phyloP scores from a whole-genome alignment of 2,797 vertebrate species.

The Sardinella longiceps region DNA sequence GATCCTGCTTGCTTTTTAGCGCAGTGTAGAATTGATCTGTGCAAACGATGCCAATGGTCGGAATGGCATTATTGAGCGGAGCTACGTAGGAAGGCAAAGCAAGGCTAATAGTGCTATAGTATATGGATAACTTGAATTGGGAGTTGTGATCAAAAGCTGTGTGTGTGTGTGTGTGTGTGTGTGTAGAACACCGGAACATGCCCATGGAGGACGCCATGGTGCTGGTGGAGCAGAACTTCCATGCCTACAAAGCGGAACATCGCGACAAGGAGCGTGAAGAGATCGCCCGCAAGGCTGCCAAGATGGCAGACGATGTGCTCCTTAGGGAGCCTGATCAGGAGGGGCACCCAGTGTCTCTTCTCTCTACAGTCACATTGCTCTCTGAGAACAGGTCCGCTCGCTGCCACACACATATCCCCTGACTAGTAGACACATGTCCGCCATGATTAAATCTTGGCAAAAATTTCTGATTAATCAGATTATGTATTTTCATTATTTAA shows the following conservation, averaged over 20 bases:
- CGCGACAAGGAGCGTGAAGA: conserved; percentile 94
- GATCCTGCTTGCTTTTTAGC: no score
- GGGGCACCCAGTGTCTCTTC: conserved; percentile 84
- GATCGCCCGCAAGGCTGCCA: conserved; percentile 91
- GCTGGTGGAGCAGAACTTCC: conserved; percentile 92
- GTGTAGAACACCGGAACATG: conserved; percentile 96
- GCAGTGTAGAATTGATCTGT: no score
- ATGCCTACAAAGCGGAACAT: conserved; percentile 89
- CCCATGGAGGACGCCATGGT: conserved; percentile 97
- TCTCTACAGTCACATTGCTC: conserved; percentile 86
- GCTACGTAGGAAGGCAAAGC: no score
- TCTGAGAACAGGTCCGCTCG: conserved; percentile 80
- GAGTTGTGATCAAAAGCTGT: neutral
- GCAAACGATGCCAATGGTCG: no score
- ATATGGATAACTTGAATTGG: no score
- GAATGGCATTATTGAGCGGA: no score
- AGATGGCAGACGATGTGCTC: conserved; percentile 94
- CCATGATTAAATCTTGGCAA: no score
- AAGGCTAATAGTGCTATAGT: no score
- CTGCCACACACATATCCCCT: neutral
- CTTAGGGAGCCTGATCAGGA: conserved; percentile 88
- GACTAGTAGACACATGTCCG: no score
- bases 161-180: neutral
- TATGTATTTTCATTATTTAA: no score
- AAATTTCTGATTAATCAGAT: no score